Conservation (phyloP, 1,140 invertebrate genomes). For the Hylaeus volcanicus region DNA sequence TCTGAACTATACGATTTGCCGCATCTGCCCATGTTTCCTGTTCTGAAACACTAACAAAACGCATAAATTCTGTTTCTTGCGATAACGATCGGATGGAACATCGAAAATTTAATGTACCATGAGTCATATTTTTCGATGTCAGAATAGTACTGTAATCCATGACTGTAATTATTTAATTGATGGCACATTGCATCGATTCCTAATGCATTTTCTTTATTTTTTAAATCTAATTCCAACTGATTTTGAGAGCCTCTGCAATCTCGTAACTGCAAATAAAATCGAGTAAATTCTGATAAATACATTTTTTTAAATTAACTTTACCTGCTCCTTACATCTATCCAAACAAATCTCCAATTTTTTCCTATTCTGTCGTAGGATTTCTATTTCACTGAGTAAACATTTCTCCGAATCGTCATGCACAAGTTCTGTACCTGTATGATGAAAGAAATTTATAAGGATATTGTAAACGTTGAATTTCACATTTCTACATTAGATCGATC, state of each 20-base stretch:
- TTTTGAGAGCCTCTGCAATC: slow-evolving; percentile 89
- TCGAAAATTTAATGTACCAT: slow-evolving; percentile 81
- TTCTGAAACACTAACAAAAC: slow-evolving; percentile 83
- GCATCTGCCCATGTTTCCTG: slow-evolving; percentile 93
- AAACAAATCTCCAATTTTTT: slow-evolving; percentile 82
- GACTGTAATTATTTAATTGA: slow-evolving; percentile 91
- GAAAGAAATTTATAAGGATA: not conserved
- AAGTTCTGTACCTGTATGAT: slow-evolving; percentile 81
- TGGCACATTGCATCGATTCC: slow-evolving; percentile 93
- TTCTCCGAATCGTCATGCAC: slow-evolving; percentile 86
- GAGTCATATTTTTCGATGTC: slow-evolving; percentile 95
- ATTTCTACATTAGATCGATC: not conserved
- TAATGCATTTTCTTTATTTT: slow-evolving; percentile 93
- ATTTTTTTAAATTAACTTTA: slow-evolving; percentile 59
- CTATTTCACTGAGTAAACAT: slow-evolving; percentile 83
- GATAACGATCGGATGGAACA: no score
- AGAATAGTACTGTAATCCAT: slow-evolving; percentile 93
- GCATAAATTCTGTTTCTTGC: not conserved
- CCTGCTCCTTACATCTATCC: slow-evolving; percentile 83
- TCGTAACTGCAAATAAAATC: slow-evolving; percentile 77
- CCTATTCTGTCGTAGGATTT: slow-evolving; percentile 83
- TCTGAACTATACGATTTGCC: slow-evolving; percentile 89
- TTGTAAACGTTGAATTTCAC: not conserved
- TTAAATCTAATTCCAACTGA: slow-evolving; percentile 92
- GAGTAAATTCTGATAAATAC: not conserved